Base-by-base conservation (phyloP, 1,140 invertebrate genomes). In the Drosophila azteca region DNA sequence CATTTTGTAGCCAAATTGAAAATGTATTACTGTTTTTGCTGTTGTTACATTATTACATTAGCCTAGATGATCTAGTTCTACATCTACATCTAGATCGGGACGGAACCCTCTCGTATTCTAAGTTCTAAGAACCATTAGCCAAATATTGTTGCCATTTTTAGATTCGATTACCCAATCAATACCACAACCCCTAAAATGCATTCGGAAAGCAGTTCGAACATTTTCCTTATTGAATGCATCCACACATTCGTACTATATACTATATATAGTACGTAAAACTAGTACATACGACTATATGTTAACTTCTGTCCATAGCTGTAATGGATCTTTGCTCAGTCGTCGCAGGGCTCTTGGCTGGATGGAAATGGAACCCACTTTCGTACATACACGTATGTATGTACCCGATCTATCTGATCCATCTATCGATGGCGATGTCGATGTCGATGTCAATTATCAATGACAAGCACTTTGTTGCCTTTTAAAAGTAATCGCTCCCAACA, bases 1-100 rank as follows among this genome's bases (percentile, higher is more conserved):
- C 80, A 84, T 84, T 84, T 85, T 77, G 77, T 84, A 84, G 80
- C 77, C 63, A 81, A 73, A 57, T 46, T 71, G 58, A 51, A 45
- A 51, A 65, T 53, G 31, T 67, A 64, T 69, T 76, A 67, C 68
- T 78, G 62, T 83, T 72, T 64, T 72, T 44, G 66, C 74, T 79
- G 79, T 76, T 80, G 62, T 76, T 80, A 59, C 60, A 6, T 43
- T 64, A 6, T 43, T 53, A 60, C 44, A 61, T 68, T 80, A 76
- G 55, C 49, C 54, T 55, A 58, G 72, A 46, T 62, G 17, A 20
- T 20, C 59, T 72, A 78, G 59, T 78, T 62, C 61, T 46, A 50
- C 46, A 50, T 60, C n/a, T 6, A 7, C 2, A 31, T 3, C 31
- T 22, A 49, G n/a, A 54, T 51, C 60, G 45, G 45, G 50, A 59